Evolutionary conservation across 2,888 invertebrate species (phyloP), one percentile per base, ranked within the genome.

Genomic region (Cacoxenus indagator): DNA sequence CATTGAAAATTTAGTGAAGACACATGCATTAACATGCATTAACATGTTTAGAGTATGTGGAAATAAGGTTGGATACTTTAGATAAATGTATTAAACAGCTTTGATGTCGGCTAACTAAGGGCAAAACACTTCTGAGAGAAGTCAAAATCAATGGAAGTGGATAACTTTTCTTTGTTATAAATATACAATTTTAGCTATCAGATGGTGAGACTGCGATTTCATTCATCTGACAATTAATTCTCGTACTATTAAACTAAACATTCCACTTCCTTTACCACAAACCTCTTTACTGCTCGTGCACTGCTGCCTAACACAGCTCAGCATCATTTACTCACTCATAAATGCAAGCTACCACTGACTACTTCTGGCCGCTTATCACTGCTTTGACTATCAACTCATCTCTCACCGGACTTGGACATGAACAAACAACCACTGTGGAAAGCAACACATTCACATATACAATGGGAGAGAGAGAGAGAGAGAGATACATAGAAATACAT

Each of bases 281-380:
- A n/a, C n/a, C n/a, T n/a, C n/a, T n/a, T n/a, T n/a, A n/a, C n/a
- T n/a, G n/a, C n/a, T n/a, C n/a, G n/a, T n/a, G n/a, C n/a, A n/a
- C n/a, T n/a, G n/a, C n/a, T n/a, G n/a, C n/a, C n/a, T n/a, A n/a
- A 5, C 37, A 37, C 37, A 37, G 14, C 5, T 37, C 37, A 37
- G 3, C 37, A 37, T 37, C 14, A 37, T 37, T 37, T 37, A 37
- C 37, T 14, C 14, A 37, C 14, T 37, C 37, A 37, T 37, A 37
- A 37, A 37, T 37, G 14, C 2, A 37, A 37, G 14, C 14, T 11
- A 8, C 9, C 37, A 11, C 37, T 17, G 43, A 11, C 43, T 43
- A 62, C 61, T 62, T 62, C 29, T 24, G 45, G 61, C 61, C 24
- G 61, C 61, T 62, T 62, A 62, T 62, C 61, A 62, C n/a, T 43